These are phyloP conservation scores for Dascyllus trimaculatus DNA, from an alignment of 2,113 vertebrate genomes.

Conservation along the genomic window DNA sequence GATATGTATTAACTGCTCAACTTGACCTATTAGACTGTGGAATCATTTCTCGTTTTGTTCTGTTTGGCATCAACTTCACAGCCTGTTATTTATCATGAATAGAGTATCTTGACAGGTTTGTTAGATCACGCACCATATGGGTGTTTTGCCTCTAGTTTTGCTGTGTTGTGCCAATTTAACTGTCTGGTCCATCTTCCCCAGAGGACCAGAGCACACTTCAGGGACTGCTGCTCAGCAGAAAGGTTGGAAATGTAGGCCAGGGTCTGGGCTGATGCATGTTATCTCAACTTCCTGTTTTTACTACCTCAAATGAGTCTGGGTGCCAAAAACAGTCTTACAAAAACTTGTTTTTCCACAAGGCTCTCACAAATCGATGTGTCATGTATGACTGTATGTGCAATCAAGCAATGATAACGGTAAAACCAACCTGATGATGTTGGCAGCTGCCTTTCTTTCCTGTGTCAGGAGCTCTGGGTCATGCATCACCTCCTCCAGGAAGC, in stretches of 20 bases:
- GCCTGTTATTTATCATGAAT: background rate
- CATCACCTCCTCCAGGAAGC: slow-evolving; percentile 97
- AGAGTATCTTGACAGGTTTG: background rate
- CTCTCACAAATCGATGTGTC: slow-evolving; percentile 13
- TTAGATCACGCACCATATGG: background rate
- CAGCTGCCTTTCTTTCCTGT: slow-evolving; percentile 96
- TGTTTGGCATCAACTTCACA: background rate
- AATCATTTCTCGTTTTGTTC: background rate
- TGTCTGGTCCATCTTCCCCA: no score
- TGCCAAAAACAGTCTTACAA: background rate
- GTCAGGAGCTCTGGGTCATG: slow-evolving; percentile 96
- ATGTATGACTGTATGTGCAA: slow-evolving; percentile 3
- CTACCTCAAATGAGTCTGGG: background rate
- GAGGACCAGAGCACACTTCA: no score
- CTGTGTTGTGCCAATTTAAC: background rate
- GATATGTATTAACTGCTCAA: background rate
- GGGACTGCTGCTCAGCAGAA: no score
- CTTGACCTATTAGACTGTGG: background rate
- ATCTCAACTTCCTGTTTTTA: slow-evolving; percentile 11
- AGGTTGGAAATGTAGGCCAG: no score
- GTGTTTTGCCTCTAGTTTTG: background rate
- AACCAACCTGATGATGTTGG: slow-evolving; percentile 94
- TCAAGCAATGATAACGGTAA: slow-evolving; percentile 4
- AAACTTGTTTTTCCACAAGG: background rate
- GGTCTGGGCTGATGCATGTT: background rate